Conservation (phyloP, 2,113 vertebrate genomes). For the Ivindomyrus marchei region DNA sequence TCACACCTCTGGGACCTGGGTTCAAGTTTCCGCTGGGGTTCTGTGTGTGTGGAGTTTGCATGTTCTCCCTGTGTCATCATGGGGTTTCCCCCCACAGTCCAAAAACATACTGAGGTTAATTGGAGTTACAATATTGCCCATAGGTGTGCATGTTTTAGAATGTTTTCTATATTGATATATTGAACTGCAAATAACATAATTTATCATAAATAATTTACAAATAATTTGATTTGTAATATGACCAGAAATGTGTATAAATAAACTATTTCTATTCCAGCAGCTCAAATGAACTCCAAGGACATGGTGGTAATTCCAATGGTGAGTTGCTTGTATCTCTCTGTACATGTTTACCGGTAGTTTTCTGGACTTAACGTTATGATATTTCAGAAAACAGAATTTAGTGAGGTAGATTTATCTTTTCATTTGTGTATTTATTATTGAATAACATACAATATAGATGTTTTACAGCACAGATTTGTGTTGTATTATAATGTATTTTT, state of each 20-base stretch:
- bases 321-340: slow-evolving; percentile 33
- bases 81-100: background rate
- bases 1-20: no score
- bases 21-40: background rate
- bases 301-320: slow-evolving; percentile 65
- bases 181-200: background rate
- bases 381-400: background rate
- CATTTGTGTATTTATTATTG: background rate
- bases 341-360: background rate
- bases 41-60: background rate
- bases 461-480: background rate
- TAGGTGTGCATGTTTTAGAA: background rate
- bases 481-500: background rate
- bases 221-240: background rate
- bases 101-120: no score
- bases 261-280: slow-evolving; percentile 38
- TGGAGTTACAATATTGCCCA: background rate
- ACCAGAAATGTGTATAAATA: background rate
- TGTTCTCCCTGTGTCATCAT: background rate
- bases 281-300: slow-evolving; percentile 40
- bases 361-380: background rate
- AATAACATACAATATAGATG: background rate
- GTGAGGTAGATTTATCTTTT: background rate
- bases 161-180: background rate
- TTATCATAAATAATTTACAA: background rate